Evolutionary conservation across 1,140 invertebrate genomes (phyloP).

Genomic region (Marisa cornuarietis): DNA sequence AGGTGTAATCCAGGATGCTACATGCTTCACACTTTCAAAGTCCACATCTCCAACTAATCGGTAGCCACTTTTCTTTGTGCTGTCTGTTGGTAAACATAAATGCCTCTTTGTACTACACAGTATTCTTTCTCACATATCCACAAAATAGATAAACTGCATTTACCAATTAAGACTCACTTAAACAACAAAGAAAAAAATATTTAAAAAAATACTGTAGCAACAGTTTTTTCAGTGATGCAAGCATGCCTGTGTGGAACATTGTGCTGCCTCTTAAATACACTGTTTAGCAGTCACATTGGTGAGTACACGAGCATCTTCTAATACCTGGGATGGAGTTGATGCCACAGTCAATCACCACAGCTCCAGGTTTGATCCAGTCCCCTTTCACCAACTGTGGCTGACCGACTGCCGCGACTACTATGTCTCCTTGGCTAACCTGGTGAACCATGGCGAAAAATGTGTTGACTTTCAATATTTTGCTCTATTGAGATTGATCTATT

Average conservation of each 20-base stretch:
- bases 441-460: constrained; percentile 44
- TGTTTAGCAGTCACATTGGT: too few relatives aligned
- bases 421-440: constrained; percentile 79
- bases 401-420: constrained; percentile 96
- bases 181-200: too few relatives aligned
- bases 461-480: too few relatives aligned
- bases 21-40: constrained; percentile 79
- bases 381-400: constrained; percentile 90
- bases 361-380: constrained; percentile 97
- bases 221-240: too few relatives aligned
- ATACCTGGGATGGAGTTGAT: constrained; percentile 92
- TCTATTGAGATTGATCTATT: too few relatives aligned
- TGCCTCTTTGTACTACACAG: too few relatives aligned
- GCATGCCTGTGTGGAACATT: too few relatives aligned
- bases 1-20: constrained; percentile 92
- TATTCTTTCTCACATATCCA: neutral
- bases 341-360: constrained; percentile 99
- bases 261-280: too few relatives aligned
- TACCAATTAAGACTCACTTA: too few relatives aligned
- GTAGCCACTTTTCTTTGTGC: constrained; percentile 83
- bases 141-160: neutral
- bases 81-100: constrained; percentile 72
- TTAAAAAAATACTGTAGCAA: too few relatives aligned
- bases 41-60: constrained; percentile 95
- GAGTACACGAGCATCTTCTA: too few relatives aligned